These are phyloP conservation scores for Halcyon malimbica DNA, from an alignment of 2,113 vertebrate species.

Conservation along the genomic window DNA sequence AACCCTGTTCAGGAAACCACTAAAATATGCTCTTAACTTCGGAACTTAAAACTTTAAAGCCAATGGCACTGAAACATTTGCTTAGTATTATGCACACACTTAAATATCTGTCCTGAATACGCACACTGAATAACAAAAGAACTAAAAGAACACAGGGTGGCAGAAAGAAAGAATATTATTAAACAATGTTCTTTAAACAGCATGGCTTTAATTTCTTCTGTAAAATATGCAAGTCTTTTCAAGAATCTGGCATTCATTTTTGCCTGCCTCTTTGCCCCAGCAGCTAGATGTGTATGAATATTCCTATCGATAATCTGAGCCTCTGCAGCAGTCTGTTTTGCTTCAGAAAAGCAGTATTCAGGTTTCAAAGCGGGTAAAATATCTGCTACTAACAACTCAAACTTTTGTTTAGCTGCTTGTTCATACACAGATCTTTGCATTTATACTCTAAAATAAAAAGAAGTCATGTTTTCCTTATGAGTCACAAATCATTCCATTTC, in stretches of 20 bases:
- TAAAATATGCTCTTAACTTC: slow-evolving; percentile 61
- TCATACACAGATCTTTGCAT: background rate
- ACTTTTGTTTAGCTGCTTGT: slow-evolving; percentile 45
- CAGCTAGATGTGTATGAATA: slow-evolving; percentile 41
- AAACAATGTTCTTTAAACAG: slow-evolving; percentile 39
- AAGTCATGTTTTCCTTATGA: slow-evolving; percentile 30
- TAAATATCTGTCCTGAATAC: slow-evolving; percentile 4
- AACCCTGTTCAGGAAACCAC: slow-evolving; percentile 49
- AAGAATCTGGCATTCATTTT: slow-evolving; percentile 73
- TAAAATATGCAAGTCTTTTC: slow-evolving; percentile 67
- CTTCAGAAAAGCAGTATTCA: slow-evolving; percentile 30
- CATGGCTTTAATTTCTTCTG: slow-evolving; percentile 61
- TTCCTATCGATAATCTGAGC: slow-evolving; percentile 35
- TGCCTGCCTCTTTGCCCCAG: slow-evolving; percentile 48
- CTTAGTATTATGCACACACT: slow-evolving; percentile 37
- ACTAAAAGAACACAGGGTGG: slow-evolving; percentile 16
- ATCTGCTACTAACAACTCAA: slow-evolving; percentile 16
- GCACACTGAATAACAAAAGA: slow-evolving; percentile 27
- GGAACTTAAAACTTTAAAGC: slow-evolving; percentile 54
- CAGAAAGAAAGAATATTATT: slow-evolving; percentile 58
- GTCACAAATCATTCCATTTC: slow-evolving; percentile 39
- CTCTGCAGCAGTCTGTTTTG: background rate
- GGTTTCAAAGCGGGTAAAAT: slow-evolving; percentile 49
- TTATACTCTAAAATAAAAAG: slow-evolving; percentile 17
- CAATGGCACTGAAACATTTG: slow-evolving; percentile 50